Evolutionary conservation across 2,797 vertebrate genomes (phyloP).

Genomic region (Sebastes melanostomus): DNA sequence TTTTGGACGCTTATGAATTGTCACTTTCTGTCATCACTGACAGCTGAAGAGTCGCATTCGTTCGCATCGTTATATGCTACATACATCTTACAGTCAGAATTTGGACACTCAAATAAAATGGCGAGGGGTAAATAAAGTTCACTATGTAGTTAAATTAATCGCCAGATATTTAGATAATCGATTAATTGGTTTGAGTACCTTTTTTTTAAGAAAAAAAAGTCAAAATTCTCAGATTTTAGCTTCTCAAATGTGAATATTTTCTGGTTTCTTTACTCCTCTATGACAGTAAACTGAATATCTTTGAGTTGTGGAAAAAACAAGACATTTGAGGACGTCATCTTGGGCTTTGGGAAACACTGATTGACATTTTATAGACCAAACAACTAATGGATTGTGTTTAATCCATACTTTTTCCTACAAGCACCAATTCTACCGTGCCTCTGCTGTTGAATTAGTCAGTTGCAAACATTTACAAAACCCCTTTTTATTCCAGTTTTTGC

Average conservation of each 20-base stretch:
- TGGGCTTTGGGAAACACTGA: too few relatives aligned
- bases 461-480: neutral
- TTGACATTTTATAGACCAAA: too few relatives aligned
- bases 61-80: neutral
- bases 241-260: too few relatives aligned
- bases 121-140: neutral
- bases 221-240: too few relatives aligned
- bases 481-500: neutral
- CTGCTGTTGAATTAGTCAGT: neutral
- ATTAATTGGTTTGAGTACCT: too few relatives aligned
- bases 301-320: too few relatives aligned
- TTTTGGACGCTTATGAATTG: neutral
- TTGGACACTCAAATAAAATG: neutral
- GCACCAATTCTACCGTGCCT: neutral
- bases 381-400: neutral
- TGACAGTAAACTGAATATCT: too few relatives aligned
- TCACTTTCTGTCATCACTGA: neutral
- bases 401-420: neutral
- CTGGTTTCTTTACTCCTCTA: too few relatives aligned
- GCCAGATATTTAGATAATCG: neutral
- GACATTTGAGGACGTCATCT: too few relatives aligned
- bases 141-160: neutral
- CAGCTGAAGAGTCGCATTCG: neutral
- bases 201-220: too few relatives aligned
- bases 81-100: neutral